Evolutionary conservation across 2,113 vertebrate genomes (phyloP).

Genomic region (Spea multiplicata): DNA sequence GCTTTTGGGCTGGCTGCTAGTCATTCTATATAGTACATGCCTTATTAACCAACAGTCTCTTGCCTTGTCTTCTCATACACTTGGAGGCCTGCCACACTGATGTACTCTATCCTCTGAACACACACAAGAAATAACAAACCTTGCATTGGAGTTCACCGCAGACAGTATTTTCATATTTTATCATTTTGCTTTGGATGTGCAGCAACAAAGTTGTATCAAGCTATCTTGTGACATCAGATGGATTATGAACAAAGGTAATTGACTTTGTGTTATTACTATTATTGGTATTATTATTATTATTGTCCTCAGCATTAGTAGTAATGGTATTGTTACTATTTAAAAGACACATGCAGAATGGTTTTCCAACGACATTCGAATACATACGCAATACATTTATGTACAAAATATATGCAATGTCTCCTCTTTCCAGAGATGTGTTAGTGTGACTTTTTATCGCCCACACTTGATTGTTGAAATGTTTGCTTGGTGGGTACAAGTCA

Average conservation of each 20-base stretch:
- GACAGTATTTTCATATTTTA: background rate
- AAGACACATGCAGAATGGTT: background rate
- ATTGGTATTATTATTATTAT: background rate
- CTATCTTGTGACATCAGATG: background rate
- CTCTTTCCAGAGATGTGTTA: too few relatives aligned
- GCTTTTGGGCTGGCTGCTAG: slow-evolving; percentile 29
- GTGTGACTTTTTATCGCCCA: too few relatives aligned
- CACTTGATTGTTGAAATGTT: too few relatives aligned
- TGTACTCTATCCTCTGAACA: slow-evolving; percentile 3
- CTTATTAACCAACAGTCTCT: slow-evolving; percentile 22
- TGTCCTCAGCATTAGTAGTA: background rate
- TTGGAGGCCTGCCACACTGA: background rate
- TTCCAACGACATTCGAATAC: too few relatives aligned
- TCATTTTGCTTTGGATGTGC: slow-evolving; percentile 3
- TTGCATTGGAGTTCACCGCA: background rate
- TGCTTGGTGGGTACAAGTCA: too few relatives aligned
- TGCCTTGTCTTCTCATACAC: slow-evolving; percentile 8
- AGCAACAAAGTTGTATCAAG: slow-evolving; percentile 16
- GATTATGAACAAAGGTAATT: too few relatives aligned
- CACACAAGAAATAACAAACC: slow-evolving; percentile 30
- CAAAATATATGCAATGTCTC: too few relatives aligned
- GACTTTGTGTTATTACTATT: too few relatives aligned
- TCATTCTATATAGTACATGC: slow-evolving; percentile 15
- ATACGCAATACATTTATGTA: too few relatives aligned
- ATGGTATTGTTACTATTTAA: background rate